phyloP scores from a whole-genome alignment of 2,888 invertebrate genomes.

The Dastarcus helophoroides region DNA sequence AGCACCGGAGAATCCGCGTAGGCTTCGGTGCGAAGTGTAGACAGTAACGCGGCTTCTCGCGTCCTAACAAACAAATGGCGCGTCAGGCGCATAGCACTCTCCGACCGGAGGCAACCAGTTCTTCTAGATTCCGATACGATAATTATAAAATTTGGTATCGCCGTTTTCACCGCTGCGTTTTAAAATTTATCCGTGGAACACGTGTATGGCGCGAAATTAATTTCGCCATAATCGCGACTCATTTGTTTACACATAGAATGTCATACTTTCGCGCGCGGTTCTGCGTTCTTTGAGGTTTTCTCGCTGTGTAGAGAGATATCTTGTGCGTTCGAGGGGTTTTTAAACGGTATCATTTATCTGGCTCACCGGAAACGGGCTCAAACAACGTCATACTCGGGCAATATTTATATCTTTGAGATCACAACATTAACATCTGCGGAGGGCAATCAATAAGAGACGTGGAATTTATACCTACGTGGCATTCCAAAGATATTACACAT shows the following conservation, averaged over 20 bases:
- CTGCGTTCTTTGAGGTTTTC: conserved; percentile 8
- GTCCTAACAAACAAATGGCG: conserved; percentile 33
- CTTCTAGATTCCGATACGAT: conserved; percentile 35
- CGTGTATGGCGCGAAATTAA: conserved; percentile 19
- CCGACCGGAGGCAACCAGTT: conserved; percentile 29
- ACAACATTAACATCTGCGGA: conserved; percentile 11
- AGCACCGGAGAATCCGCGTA: no score
- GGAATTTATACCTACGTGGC: conserved; percentile 10
- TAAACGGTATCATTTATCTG: conserved; percentile 14
- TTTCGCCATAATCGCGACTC: conserved; percentile 21
- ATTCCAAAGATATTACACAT: no score
- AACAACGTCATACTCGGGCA: conserved; percentile 12
- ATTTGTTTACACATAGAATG: conserved; percentile 22
- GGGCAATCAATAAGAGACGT: conserved; percentile 10
- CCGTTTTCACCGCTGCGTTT: conserved; percentile 25
- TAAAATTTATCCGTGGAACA: conserved; percentile 25
- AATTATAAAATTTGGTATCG: conserved; percentile 35
- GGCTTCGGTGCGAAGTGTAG: no score
- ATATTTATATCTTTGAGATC: conserved; percentile 19
- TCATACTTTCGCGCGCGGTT: conserved; percentile 9
- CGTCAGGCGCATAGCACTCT: conserved; percentile 29
- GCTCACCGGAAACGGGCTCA: conserved; percentile 17
- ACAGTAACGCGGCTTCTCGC: no score
- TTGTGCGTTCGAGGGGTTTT: conserved; percentile 6
- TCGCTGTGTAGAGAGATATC: not conserved